phyloP scores from a whole-genome alignment of 2,113 vertebrate species.

The Garra rufa region DNA sequence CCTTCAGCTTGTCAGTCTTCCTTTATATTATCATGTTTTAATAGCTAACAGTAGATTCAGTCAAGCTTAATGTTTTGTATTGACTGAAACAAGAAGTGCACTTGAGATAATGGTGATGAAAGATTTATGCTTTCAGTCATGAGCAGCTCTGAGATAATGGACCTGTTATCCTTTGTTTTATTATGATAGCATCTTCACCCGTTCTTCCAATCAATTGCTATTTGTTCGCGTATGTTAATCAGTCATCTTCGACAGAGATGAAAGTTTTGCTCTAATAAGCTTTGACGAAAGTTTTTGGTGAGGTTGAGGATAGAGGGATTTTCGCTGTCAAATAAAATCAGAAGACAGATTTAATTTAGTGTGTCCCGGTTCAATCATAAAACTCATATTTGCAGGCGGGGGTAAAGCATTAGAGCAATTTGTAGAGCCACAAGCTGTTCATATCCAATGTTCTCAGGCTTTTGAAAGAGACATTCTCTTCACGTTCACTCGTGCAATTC shows the following conservation, averaged over 20 bases:
- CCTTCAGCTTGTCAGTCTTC: background rate
- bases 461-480: conserved; percentile 42
- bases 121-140: conserved; percentile 66
- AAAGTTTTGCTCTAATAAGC: conserved; percentile 20
- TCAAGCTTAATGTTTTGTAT: background rate
- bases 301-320: background rate
- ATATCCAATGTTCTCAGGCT: conserved; percentile 29
- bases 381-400: conserved; percentile 21
- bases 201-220: conserved; percentile 58
- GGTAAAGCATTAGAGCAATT: conserved; percentile 43
- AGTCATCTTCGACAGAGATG: conserved; percentile 42
- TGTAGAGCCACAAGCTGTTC: conserved; percentile 40
- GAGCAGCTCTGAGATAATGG: conserved; percentile 64
- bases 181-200: conserved; percentile 64
- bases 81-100: conserved; percentile 26
- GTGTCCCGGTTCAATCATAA: conserved; percentile 19
- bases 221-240: conserved; percentile 64
- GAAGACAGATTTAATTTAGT: conserved; percentile 33
- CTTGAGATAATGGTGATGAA: conserved; percentile 57
- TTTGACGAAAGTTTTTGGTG: background rate
- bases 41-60: background rate
- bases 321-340: conserved; percentile 12
- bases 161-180: conserved; percentile 55
- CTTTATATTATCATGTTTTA: conserved; percentile 4
- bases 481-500: conserved; percentile 38